Evolutionary conservation across 2,113 vertebrate genomes (phyloP).

Genomic region (Callithrix jacchus): DNA sequence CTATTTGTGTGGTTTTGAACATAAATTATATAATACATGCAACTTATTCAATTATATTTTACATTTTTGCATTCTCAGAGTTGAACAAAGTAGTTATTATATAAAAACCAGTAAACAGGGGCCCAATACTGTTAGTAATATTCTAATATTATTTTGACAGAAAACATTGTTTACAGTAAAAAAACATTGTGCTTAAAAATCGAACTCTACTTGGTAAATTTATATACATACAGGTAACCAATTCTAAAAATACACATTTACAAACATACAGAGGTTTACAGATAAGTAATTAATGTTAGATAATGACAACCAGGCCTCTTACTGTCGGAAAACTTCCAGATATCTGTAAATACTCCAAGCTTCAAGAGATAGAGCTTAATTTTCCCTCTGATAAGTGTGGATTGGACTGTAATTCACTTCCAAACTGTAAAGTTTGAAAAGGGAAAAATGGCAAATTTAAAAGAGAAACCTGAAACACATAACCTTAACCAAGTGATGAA

Average conservation of each 20-base stretch:
- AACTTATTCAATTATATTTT: neutral
- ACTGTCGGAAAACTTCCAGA: neutral
- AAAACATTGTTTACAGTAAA: neutral
- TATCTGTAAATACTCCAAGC: rapidly evolving
- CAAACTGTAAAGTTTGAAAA: neutral
- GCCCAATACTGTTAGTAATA: neutral
- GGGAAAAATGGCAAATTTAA: neutral
- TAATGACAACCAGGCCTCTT: neutral
- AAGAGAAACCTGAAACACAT: neutral
- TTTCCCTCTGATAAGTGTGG: neutral
- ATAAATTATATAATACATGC: neutral
- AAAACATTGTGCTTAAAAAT: neutral
- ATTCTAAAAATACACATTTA: neutral
- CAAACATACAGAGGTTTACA: neutral
- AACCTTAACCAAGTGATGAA: neutral
- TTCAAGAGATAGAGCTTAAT: neutral
- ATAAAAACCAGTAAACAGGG: neutral
- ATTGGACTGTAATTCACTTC: neutral
- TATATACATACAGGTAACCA: neutral
- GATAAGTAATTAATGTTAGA: neutral
- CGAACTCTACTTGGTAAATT: neutral
- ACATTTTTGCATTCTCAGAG: neutral
- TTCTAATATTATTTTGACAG: neutral
- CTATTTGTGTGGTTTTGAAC: neutral
- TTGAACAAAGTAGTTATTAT: neutral